These are phyloP conservation scores for Stichodactyla mertensii DNA, from an alignment of 64 coral and sea anemone genomes.

Conservation along the genomic window DNA sequence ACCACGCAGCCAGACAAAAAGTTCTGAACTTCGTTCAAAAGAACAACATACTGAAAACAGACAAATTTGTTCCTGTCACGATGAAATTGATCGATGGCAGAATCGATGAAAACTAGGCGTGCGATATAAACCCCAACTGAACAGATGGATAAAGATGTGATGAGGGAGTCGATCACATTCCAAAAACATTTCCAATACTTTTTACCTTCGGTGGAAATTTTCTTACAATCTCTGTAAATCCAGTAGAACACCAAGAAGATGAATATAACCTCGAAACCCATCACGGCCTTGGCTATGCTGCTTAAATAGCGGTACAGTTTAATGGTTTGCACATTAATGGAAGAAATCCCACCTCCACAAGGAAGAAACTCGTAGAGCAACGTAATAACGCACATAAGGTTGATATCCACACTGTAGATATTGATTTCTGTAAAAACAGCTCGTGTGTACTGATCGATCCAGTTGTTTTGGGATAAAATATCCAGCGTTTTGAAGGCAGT, in stretches of 20 bases:
- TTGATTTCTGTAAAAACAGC: slow-evolving; percentile 79
- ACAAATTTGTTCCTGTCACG: slow-evolving; percentile 51
- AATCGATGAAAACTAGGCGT: slow-evolving; percentile 51
- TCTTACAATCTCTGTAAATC: slow-evolving; percentile 76
- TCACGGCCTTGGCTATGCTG: slow-evolving; percentile 51
- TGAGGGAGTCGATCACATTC: slow-evolving; percentile 58
- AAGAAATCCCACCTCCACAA: slow-evolving; percentile 29
- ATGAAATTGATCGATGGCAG: slow-evolving; percentile 43
- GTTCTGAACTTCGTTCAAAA: slow-evolving; percentile 70
- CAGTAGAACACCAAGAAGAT: slow-evolving; percentile 55
- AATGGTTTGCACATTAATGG: slow-evolving; percentile 76
- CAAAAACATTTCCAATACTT: slow-evolving; percentile 51
- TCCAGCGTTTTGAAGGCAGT: not conserved
- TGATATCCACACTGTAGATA: slow-evolving; percentile 70
- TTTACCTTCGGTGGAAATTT: slow-evolving; percentile 43
- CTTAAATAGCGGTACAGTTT: slow-evolving; percentile 71
- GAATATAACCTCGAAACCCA: slow-evolving; percentile 72
- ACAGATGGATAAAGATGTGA: slow-evolving; percentile 50
- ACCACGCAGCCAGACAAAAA: slow-evolving; percentile 44
- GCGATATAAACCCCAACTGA: slow-evolving; percentile 56
- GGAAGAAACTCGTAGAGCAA: slow-evolving; percentile 63
- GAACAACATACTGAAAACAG: slow-evolving; percentile 81
- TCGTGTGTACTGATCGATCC: slow-evolving; percentile 75
- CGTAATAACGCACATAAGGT: slow-evolving; percentile 73
- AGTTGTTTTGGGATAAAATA: slow-evolving; percentile 15